phyloP scores from a whole-genome alignment of 1,140 invertebrate species.

The Aphis gossypii region DNA sequence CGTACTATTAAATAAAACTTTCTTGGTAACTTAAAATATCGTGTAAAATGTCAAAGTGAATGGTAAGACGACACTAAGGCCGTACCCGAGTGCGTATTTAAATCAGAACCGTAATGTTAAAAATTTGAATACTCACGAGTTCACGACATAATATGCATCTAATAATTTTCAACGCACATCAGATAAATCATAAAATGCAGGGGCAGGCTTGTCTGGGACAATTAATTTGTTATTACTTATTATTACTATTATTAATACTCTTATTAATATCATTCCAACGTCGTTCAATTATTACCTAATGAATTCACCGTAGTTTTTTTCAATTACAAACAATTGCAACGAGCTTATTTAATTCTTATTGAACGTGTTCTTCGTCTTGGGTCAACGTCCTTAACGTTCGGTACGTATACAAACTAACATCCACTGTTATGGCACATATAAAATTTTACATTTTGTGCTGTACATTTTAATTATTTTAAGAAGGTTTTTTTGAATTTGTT shows the following conservation, averaged over 20 bases:
- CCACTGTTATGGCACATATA: background rate
- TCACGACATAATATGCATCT: background rate
- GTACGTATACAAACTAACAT: background rate
- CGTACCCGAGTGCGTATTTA: background rate
- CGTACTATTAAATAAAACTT: too few species aligned
- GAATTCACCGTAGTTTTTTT: background rate
- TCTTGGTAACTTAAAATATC: background rate
- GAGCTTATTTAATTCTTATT: background rate
- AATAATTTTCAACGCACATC: background rate
- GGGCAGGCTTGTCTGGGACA: background rate
- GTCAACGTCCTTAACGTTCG: background rate
- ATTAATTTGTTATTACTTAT: background rate
- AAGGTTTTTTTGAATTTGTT: background rate
- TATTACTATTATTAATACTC: background rate
- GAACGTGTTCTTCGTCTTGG: background rate
- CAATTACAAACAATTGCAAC: background rate
- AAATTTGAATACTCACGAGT: background rate
- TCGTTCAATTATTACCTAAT: constrained; percentile 31
- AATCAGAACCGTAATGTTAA: background rate
- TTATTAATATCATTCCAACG: background rate
- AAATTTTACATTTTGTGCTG: background rate
- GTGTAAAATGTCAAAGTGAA: background rate
- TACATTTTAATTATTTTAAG: background rate
- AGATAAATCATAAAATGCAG: background rate
- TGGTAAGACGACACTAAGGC: background rate